Evolutionary conservation across 2,113 vertebrate genomes (phyloP).

Genomic region (Anoplopoma fimbria): DNA sequence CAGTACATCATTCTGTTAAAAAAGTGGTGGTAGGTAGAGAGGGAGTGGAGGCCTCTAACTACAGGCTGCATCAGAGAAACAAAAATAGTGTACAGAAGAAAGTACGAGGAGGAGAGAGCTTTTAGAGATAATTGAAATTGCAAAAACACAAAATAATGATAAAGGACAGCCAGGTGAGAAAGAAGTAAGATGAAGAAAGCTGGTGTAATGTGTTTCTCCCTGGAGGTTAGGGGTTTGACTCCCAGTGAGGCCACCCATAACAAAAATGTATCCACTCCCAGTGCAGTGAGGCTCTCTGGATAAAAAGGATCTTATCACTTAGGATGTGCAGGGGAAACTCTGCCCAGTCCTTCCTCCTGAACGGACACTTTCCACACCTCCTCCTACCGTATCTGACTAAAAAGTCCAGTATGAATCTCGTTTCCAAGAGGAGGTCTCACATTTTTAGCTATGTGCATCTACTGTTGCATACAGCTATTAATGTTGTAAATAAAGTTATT

Average conservation of each 20-base stretch:
- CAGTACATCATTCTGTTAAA: not conserved
- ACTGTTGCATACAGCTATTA: not conserved
- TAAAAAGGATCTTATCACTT: conserved; percentile 75
- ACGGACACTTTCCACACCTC: conserved; percentile 67
- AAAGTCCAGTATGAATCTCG: conserved; percentile 38
- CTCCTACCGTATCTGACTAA: conserved; percentile 58
- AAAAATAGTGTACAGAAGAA: not conserved
- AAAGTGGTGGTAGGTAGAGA: not conserved
- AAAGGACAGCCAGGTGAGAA: not conserved
- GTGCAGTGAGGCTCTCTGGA: conserved; percentile 40
- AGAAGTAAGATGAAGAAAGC: not conserved
- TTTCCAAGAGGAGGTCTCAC: conserved; percentile 34
- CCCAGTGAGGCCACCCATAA: conserved; percentile 31
- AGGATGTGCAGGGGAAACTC: conserved; percentile 78
- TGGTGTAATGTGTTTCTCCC: not conserved
- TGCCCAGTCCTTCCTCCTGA: conserved; percentile 74
- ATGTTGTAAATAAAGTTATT: no score
- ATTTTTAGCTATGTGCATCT: conserved; percentile 9
- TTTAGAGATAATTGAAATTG: not conserved
- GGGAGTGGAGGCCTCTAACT: not conserved
- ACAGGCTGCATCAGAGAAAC: not conserved
- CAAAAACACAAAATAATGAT: not conserved
- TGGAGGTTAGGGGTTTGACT: conserved; percentile 18
- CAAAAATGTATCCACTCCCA: conserved; percentile 49
- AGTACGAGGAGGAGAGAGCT: not conserved